Base-by-base conservation (phyloP, 1,140 invertebrate genomes). In the Zaprionus tsacasi region DNA sequence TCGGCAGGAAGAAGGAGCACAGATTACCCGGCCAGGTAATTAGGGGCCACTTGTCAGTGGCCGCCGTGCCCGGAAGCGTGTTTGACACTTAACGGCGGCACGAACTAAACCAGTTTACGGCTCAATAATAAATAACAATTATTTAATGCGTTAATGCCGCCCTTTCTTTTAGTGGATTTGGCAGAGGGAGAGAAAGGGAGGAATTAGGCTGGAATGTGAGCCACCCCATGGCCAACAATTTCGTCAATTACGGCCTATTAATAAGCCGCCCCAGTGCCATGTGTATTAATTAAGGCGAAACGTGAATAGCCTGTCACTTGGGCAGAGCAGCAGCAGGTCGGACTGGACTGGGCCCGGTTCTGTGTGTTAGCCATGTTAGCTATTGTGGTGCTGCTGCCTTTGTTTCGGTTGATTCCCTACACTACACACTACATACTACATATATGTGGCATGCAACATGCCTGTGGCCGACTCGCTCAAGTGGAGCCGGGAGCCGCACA, bases 111-210 rank as follows among this genome's bases (percentile, higher is more conserved):
- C 68, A 76, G 61, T 63, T 75, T 71, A 75, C 50, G 65, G 60
- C 61, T 50, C 56, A 79, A 64, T 82, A 75, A 87, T 88, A 88
- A 72, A 80, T 80, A 80, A 80, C 68, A 88, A 83, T 83, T 89
- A 78, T 83, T 73, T 72, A 73, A 76, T 60, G 55, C 61, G 65
- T 43, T 70, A 74, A 70, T 70, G 63, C 54, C 61, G 54, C 17
- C 50, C 38, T 54, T 13, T 76, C 36, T 33, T 17, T 59, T 40
- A 30, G 8, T 13, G 13, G 25, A 15, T 38, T 30, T 3, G 10
- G 43, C 0, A 27, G 21, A 25, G 21, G n/a, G 8, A 33, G n/a
- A 3, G 15, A 12, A 10, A 36, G n/a, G 17, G 17, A 43, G 7
- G 21, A 21, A 21, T 21, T 21, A 21, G 21, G 10, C 25, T 45